phyloP scores from a whole-genome alignment of 2,113 vertebrate genomes.

The Eurystomus gularis region DNA sequence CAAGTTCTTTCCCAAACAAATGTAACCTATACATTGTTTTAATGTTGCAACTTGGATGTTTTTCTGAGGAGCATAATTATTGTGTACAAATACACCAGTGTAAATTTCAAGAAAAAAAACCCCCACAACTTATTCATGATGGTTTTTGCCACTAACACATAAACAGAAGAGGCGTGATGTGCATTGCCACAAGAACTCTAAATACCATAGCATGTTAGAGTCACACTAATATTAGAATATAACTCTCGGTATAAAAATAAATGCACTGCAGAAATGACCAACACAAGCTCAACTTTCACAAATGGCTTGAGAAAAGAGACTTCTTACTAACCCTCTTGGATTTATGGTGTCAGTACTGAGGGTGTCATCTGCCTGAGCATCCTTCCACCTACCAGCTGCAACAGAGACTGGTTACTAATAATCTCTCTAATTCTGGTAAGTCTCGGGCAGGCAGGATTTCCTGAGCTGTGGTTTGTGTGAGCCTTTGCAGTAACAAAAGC shows the following conservation, averaged over 20 bases:
- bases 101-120: neutral
- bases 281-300: neutral
- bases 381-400: neutral
- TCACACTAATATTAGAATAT: neutral
- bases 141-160: neutral
- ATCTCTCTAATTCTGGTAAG: neutral
- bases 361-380: neutral
- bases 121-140: neutral
- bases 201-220: neutral
- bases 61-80: neutral
- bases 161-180: neutral
- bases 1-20: neutral
- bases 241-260: neutral
- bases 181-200: neutral
- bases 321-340: neutral
- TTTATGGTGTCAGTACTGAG: neutral
- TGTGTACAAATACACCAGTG: neutral
- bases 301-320: neutral
- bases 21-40: neutral
- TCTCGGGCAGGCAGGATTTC: neutral
- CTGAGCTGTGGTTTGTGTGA: neutral
- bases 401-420: neutral
- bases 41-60: neutral
- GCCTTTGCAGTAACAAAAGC: neutral
- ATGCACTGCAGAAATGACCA: neutral